Evolutionary conservation across 2,113 vertebrate genomes (phyloP), one percentile per base, ranked within the genome.

Genomic region (Sardina pilchardus): DNA sequence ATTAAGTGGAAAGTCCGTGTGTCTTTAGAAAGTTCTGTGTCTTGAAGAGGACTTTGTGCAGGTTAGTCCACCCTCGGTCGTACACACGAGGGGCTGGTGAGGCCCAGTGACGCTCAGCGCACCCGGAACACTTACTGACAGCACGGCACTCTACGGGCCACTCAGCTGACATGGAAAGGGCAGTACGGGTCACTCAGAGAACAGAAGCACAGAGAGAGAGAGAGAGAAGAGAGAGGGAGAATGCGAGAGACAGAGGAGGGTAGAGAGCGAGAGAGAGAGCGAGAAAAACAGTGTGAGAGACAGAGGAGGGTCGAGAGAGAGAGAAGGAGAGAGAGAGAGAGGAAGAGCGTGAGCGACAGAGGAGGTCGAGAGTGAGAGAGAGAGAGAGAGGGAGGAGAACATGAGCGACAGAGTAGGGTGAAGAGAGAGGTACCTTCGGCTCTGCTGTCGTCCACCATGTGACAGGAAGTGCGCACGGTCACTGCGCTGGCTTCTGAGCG

Each of bases 391-490:
- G 63, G 44, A 24, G 34, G 43, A 30, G 43, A 47, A 59, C 24
- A 1, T 26, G 42, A 78, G n/a, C 44, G 34, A 67, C 16, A n/a
- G 50, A 39, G 21, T 30, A 42, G 42, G 59, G 9, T 36, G 21
- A 36, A 78, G 30, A 34, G 9, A n/a, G 42, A 47, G 34, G 34
- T 94, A 99, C 98, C 98, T 97, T 99, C 98, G 85, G 98, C 98
- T 86, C 96, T 97, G 89, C 95, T 97, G 94, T 99, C 98, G 0
- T 99, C 98, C 45, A 99, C 97, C 91, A 99, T 95, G 0, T 97
- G 97, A 91, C 98, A 99, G 19, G 98, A 98, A 0, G 98, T 99
- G 85, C 97, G 95, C 82, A 99, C 93, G 0, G 97, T 97, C 85
- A 99, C 97, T 0, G 95, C 97, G 92, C 97, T 99, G 24, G 96